Conservation (phyloP, 1,140 invertebrate species). For the Drosophila murphyi region DNA sequence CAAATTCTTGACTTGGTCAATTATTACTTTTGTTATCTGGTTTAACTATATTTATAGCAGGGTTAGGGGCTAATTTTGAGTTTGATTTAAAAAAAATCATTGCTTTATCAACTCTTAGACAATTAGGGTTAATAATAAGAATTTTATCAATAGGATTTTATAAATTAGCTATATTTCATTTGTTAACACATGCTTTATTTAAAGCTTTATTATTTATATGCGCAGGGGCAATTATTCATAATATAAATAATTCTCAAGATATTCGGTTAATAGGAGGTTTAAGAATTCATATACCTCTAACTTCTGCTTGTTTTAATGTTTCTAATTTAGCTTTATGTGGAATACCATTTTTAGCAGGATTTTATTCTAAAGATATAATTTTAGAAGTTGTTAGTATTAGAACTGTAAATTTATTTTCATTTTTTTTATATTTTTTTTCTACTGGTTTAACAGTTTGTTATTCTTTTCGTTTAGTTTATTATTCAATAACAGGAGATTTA, state of each 20-base stretch:
- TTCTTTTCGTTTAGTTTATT: slow-evolving; percentile 86
- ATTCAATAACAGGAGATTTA: slow-evolving; percentile 84
- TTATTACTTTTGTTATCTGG: slow-evolving; percentile 85
- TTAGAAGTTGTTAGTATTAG: slow-evolving; percentile 85
- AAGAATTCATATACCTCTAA: slow-evolving; percentile 84
- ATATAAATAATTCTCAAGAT: slow-evolving; percentile 87
- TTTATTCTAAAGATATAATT: slow-evolving; percentile 89
- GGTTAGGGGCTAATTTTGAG: slow-evolving; percentile 87
- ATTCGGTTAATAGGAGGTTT: slow-evolving; percentile 86
- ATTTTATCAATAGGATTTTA: slow-evolving; percentile 85
- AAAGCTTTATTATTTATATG: slow-evolving; percentile 87
- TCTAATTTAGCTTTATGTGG: slow-evolving; percentile 75
- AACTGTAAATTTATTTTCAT: slow-evolving; percentile 85
- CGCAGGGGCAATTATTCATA: slow-evolving; percentile 86
- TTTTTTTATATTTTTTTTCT: slow-evolving; percentile 85
- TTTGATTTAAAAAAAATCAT: slow-evolving; percentile 90
- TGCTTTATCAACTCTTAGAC: slow-evolving; percentile 89
- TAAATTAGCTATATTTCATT: slow-evolving; percentile 87
- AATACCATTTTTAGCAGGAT: slow-evolving; percentile 88
- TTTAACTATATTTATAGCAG: slow-evolving; percentile 87
- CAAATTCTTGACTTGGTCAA: slow-evolving; percentile 64
- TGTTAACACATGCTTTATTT: slow-evolving; percentile 88
- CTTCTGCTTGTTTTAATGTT: slow-evolving; percentile 85
- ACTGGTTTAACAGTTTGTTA: slow-evolving; percentile 86
- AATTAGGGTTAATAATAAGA: slow-evolving; percentile 87